Conservation (phyloP, 2,113 vertebrate species). For the Malaclemys terrapin region DNA sequence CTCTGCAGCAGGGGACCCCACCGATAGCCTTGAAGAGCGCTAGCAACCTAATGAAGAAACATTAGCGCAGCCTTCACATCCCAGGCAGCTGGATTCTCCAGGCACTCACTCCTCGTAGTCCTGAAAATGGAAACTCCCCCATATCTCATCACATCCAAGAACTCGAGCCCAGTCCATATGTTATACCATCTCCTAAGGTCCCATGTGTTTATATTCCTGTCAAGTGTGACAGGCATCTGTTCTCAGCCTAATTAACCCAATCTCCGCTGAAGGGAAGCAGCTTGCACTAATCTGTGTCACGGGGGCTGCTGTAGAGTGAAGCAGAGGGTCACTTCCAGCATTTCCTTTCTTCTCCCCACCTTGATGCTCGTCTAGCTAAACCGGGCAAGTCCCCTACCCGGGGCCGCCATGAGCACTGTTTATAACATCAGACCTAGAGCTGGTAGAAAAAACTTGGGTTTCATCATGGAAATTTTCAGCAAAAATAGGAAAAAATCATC, state of each 20-base stretch:
- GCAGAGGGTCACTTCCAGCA: neutral
- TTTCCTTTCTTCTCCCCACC: neutral
- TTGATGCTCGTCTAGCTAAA: neutral
- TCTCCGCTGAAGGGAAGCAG: neutral
- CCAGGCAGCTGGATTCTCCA: neutral
- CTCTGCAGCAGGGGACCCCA: slow-evolving; percentile 69
- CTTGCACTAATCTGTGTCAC: neutral
- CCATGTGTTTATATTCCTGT: neutral
- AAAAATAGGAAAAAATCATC: neutral
- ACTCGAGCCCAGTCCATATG: neutral
- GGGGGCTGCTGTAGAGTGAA: neutral
- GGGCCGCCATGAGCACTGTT: no score
- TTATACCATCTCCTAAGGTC: neutral
- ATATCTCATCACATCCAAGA: neutral
- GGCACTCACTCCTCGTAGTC: neutral
- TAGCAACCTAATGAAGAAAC: slow-evolving; percentile 59
- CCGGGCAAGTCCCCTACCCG: neutral
- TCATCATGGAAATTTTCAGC: neutral
- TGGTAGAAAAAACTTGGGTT: neutral
- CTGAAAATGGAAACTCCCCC: neutral
- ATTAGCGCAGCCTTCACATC: neutral
- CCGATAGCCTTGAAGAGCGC: slow-evolving; percentile 70
- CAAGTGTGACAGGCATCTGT: neutral
- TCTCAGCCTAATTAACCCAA: neutral
- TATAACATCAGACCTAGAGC: neutral